A percentile compares a stretch with the other conserved stretches of the same genome.
These are phyloP conservation scores for Campylorhamphus procurvoides DNA, from an alignment of 2,113 vertebrate species.

Conservation along the genomic window DNA sequence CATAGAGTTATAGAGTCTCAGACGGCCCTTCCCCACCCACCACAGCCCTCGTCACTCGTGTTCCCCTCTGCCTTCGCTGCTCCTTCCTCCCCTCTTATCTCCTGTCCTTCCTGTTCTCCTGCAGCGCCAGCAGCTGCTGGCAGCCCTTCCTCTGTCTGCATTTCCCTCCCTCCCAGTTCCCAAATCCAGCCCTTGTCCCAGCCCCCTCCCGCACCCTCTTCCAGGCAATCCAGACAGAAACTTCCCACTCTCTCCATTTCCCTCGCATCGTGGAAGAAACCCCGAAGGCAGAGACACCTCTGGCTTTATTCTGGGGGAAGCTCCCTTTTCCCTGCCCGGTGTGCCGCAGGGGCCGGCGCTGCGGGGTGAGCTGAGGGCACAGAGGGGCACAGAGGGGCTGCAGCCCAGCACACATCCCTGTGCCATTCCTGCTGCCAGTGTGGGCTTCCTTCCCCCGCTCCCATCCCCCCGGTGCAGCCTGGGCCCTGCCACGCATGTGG, in stretches of 20 bases:
- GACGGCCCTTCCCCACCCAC: neutral
- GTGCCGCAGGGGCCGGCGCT: neutral
- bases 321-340: neutral
- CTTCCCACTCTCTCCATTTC: neutral
- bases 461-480: fast-evolving
- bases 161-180: neutral
- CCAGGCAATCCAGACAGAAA: neutral
- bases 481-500: too few species aligned
- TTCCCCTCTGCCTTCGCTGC: neutral
- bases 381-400: neutral
- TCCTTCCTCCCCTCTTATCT: neutral
- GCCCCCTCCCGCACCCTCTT: neutral
- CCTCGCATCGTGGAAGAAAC: neutral
- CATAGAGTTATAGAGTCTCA: neutral
- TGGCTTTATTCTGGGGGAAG: neutral
- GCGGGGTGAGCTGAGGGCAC: neutral
- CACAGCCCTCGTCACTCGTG: neutral
- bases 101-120: neutral
- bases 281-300: neutral
- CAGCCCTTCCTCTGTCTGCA: neutral
- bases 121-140: neutral
- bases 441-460: fast-evolving
- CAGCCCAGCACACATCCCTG: neutral
- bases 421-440: fast-evolving
- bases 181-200: neutral